phyloP scores from a whole-genome alignment of 92 coral and sea anemone species.

The Umimayanthus kanabou region DNA sequence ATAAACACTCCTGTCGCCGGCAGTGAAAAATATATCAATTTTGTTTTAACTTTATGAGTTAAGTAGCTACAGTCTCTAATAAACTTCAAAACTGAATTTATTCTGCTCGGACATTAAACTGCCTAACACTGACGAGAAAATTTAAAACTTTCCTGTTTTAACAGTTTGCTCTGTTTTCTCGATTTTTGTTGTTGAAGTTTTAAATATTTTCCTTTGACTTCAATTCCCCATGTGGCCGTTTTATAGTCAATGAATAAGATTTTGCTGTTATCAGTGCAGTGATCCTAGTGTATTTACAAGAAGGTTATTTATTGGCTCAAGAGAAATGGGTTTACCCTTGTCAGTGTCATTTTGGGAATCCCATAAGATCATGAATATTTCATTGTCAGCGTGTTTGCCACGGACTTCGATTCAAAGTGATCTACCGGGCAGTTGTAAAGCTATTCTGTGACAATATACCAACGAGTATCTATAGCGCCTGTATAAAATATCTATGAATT shows the following conservation, averaged over 20 bases:
- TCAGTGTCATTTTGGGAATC: background rate
- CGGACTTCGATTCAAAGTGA: background rate
- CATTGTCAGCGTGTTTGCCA: background rate
- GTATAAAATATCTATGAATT: background rate
- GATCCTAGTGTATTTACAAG: background rate
- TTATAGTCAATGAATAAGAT: slow-evolving; percentile 8
- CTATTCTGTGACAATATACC: background rate
- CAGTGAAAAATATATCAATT: too few species aligned
- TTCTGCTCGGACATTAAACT: background rate
- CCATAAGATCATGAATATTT: slow-evolving; percentile 32
- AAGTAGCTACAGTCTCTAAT: too few species aligned
- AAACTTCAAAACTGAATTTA: too few species aligned
- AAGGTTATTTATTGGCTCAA: slow-evolving; percentile 8
- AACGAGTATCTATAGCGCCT: background rate
- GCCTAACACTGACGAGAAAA: background rate
- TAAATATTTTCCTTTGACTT: background rate
- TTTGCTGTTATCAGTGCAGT: slow-evolving; percentile 15
- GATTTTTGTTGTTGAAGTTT: background rate
- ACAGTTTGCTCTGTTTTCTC: background rate
- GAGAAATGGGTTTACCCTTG: slow-evolving; percentile 36
- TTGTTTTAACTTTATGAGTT: too few species aligned
- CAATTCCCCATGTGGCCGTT: background rate
- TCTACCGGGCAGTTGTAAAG: background rate
- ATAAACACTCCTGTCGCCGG: background rate
- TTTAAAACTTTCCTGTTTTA: too few species aligned